Evolutionary conservation across 2,888 invertebrate species (phyloP).

Genomic region (Siphlonurus alternatus): DNA sequence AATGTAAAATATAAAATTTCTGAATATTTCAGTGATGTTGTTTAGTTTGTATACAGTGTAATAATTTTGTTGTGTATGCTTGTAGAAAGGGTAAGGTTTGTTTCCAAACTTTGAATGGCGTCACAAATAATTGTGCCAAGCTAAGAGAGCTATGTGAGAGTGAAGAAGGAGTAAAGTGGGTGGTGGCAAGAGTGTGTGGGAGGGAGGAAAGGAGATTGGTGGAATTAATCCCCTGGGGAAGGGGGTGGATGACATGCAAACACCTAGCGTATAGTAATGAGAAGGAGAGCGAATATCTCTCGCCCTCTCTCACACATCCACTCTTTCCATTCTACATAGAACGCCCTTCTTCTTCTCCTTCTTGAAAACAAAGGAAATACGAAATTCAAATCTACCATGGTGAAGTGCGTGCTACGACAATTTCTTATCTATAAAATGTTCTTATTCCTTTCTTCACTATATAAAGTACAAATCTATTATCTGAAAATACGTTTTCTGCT

Average conservation of each 20-base stretch:
- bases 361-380: background rate
- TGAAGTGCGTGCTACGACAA: background rate
- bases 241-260: background rate
- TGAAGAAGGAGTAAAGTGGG: too few species aligned
- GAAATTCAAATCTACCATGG: background rate
- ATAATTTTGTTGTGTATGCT: too few species aligned
- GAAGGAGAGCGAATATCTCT: too few species aligned
- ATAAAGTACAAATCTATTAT: background rate
- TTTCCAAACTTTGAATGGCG: background rate
- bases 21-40: too few species aligned
- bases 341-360: background rate
- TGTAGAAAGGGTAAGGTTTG: too few species aligned
- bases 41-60: too few species aligned
- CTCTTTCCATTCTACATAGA: background rate
- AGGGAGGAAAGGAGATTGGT: background rate
- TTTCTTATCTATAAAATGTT: too few species aligned
- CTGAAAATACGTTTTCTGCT: background rate
- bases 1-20: too few species aligned
- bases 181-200: background rate
- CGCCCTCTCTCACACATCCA: too few species aligned
- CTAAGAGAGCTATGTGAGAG: too few species aligned
- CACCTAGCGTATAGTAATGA: too few species aligned
- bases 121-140: background rate
- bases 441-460: too few species aligned
- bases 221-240: background rate